Conservation (phyloP, 2,888 invertebrate species). For the Cephus pygmeus region DNA sequence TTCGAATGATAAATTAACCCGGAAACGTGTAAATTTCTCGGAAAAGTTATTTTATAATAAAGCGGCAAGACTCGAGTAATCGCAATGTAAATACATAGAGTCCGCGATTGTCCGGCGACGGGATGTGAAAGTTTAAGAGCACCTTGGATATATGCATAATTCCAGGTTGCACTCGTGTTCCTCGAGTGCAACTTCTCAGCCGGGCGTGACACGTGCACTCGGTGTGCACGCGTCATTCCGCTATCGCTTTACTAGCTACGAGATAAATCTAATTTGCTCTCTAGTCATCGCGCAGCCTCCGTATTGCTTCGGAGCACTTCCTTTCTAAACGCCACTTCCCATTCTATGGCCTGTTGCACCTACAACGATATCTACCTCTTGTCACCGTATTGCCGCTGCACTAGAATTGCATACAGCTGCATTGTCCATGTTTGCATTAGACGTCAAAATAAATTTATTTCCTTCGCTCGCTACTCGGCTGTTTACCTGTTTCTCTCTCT, state of each 20-base stretch:
- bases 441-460: too few species aligned
- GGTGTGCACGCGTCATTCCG: slow-evolving; percentile 20
- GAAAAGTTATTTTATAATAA: too few species aligned
- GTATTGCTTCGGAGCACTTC: slow-evolving; percentile 23
- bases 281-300: slow-evolving; percentile 15
- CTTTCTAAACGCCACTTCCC: slow-evolving; percentile 33
- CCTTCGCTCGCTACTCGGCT: too few species aligned
- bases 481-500: too few species aligned
- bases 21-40: too few species aligned
- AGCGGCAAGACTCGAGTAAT: too few species aligned
- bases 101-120: slow-evolving; percentile 26
- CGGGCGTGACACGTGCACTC: slow-evolving; percentile 11
- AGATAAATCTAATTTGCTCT: slow-evolving; percentile 27
- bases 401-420: too few species aligned
- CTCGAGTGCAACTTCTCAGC: slow-evolving; percentile 21
- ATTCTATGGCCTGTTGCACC: slow-evolving; percentile 6
- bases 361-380: not conserved
- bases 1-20: too few species aligned
- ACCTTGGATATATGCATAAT: slow-evolving; percentile 46
- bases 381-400: too few species aligned
- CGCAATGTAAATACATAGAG: too few species aligned
- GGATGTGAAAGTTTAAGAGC: slow-evolving; percentile 51
- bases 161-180: slow-evolving; percentile 25
- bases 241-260: slow-evolving; percentile 26
- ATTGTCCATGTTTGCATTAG: too few species aligned